phyloP scores from a whole-genome alignment of 2,797 vertebrate species.

The Scomberomorus guttatus region DNA sequence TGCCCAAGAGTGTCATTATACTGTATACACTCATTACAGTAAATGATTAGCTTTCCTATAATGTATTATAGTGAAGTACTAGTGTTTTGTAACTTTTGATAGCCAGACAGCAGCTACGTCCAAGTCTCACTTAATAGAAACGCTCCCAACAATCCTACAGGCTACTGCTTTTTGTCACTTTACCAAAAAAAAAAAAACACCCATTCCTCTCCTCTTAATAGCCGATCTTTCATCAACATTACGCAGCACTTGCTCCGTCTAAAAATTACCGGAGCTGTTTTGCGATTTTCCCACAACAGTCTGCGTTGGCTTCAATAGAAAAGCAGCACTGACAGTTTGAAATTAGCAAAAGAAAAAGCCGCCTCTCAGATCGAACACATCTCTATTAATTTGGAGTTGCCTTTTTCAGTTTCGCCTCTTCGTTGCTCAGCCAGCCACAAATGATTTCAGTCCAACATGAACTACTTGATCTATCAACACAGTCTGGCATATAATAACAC shows the following conservation, averaged over 20 bases:
- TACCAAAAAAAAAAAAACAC: neutral
- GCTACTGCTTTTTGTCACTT: neutral
- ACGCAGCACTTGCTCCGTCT: neutral
- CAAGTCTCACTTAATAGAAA: neutral
- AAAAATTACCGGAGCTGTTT: too few species aligned
- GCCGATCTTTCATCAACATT: neutral
- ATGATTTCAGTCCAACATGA: conserved; percentile 52
- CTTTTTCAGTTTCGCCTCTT: conserved; percentile 55
- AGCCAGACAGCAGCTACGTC: neutral
- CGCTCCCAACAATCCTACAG: neutral
- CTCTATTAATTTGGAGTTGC: conserved; percentile 71
- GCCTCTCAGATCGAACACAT: conserved; percentile 55
- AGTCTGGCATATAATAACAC: conserved; percentile 11
- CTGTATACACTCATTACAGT: conserved; percentile 7
- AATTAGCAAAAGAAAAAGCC: conserved; percentile 48
- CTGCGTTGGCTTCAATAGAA: neutral
- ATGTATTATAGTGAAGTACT: neutral
- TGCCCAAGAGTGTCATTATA: conserved; percentile 13
- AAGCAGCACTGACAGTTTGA: neutral
- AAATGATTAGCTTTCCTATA: neutral
- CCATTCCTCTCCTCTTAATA: neutral
- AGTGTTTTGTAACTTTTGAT: neutral
- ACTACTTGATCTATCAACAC: conserved; percentile 53
- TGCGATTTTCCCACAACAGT: conserved; percentile 2
- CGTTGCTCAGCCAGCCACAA: conserved; percentile 49